phyloP scores from a whole-genome alignment of 2,797 vertebrate species.

The Muscicapa striata region DNA sequence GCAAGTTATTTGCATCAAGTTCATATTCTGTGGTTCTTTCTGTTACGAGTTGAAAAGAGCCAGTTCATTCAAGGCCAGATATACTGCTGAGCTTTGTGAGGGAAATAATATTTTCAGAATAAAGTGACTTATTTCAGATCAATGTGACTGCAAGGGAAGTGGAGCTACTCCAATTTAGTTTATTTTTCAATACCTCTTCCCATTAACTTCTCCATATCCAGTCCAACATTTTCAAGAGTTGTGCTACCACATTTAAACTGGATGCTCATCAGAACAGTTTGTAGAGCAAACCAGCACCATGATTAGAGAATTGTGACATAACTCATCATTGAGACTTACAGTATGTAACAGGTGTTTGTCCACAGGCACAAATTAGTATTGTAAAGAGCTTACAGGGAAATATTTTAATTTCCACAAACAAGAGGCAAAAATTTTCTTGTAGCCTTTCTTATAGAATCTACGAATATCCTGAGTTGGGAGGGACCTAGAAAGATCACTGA shows the following conservation, averaged over 20 bases:
- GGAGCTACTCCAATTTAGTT: background rate
- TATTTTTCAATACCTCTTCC: constrained; percentile 22
- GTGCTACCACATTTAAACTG: background rate
- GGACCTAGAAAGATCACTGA: background rate
- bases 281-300: background rate
- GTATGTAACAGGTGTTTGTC: background rate
- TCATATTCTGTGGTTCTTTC: constrained; percentile 50
- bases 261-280: background rate
- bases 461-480: background rate
- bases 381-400: background rate
- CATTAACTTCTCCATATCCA: background rate
- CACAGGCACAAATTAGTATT: background rate
- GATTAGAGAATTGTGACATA: background rate
- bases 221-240: background rate
- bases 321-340: background rate
- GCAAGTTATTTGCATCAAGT: constrained; percentile 28
- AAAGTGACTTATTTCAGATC: constrained; percentile 50
- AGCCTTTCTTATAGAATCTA: background rate
- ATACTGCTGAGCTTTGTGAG: constrained; percentile 44
- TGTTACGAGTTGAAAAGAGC: constrained; percentile 24
- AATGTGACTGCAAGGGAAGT: background rate
- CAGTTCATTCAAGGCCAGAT: constrained; percentile 37
- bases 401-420: background rate
- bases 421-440: background rate
- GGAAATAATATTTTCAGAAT: constrained; percentile 58